Evolutionary conservation across 2,888 invertebrate genomes (phyloP).

Genomic region (Aplocera efformata): DNA sequence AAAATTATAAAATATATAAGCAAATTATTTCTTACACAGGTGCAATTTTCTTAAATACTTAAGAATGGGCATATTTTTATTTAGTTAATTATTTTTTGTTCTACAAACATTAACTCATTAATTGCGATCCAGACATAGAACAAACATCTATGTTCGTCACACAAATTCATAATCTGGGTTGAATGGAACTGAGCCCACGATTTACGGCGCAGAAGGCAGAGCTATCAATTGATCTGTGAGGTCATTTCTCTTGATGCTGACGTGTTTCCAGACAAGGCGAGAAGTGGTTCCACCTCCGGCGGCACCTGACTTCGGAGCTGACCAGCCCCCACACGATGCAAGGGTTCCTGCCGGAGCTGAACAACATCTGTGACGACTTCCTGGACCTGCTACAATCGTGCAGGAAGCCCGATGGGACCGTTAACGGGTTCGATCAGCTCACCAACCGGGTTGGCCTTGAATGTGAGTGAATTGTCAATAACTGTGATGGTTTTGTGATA

Average conservation of each 20-base stretch:
- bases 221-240: no score
- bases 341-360: slow-evolving; percentile 87
- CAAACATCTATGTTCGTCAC: no score
- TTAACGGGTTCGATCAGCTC: slow-evolving; percentile 85
- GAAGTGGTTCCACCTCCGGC: slow-evolving; percentile 87
- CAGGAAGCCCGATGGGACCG: slow-evolving; percentile 70
- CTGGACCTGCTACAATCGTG: slow-evolving; percentile 82
- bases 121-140: no score
- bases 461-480: slow-evolving; percentile 70
- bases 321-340: slow-evolving; percentile 88
- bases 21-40: no score
- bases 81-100: no score
- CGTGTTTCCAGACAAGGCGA: slow-evolving; percentile 83
- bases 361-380: slow-evolving; percentile 89
- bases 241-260: background rate
- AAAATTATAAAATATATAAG: no score
- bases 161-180: no score
- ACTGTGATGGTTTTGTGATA: background rate
- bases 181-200: no score
- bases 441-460: slow-evolving; percentile 90
- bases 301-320: slow-evolving; percentile 86
- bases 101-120: no score
- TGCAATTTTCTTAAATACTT: no score
- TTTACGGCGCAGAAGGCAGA: no score
- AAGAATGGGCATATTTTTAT: no score